phyloP scores from a whole-genome alignment of 2,888 invertebrate genomes.

The Incurvaria masculella region DNA sequence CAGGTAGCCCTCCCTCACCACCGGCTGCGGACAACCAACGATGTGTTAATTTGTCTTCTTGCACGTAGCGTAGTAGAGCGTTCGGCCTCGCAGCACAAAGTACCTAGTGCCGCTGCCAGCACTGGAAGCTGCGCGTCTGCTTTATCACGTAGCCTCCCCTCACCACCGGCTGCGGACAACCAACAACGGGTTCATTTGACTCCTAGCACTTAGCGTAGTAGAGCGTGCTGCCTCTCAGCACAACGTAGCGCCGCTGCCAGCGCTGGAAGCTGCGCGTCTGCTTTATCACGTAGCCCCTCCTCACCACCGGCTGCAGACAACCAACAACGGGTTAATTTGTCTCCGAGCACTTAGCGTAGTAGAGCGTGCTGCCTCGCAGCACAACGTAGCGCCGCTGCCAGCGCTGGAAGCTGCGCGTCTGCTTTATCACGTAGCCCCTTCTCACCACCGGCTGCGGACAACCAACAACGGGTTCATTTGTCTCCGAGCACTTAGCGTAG shows the following conservation, averaged over 20 bases:
- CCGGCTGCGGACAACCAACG: conserved; percentile 29
- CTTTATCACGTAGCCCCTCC: conserved; percentile 84
- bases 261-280: conserved; percentile 83
- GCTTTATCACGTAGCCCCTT: conserved; percentile 85
- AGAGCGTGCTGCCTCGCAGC: conserved; percentile 76
- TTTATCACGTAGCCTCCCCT: conserved; percentile 86
- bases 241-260: conserved; percentile 81
- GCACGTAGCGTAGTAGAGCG: conserved; percentile 84
- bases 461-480: too few species aligned
- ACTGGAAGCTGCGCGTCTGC: conserved; percentile 81
- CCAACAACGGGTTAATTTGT: too few species aligned
- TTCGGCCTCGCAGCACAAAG: conserved; percentile 79
- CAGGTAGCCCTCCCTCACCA: conserved; percentile 77
- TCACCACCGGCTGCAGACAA: conserved; percentile 50
- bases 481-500: too few species aligned
- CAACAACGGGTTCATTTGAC: too few species aligned
- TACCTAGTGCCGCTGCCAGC: conserved; percentile 84
- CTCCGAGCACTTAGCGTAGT: conserved; percentile 85
- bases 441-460: conserved; percentile 54
- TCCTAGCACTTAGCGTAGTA: conserved; percentile 87
- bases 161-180: conserved; percentile 42
- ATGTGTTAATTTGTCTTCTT: conserved; percentile 61
- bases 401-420: conserved; percentile 81
- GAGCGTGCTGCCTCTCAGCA: conserved; percentile 75
- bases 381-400: conserved; percentile 85